Base-by-base conservation (phyloP, 64 coral and sea anemone species). In the Trachythela sp. region DNA sequence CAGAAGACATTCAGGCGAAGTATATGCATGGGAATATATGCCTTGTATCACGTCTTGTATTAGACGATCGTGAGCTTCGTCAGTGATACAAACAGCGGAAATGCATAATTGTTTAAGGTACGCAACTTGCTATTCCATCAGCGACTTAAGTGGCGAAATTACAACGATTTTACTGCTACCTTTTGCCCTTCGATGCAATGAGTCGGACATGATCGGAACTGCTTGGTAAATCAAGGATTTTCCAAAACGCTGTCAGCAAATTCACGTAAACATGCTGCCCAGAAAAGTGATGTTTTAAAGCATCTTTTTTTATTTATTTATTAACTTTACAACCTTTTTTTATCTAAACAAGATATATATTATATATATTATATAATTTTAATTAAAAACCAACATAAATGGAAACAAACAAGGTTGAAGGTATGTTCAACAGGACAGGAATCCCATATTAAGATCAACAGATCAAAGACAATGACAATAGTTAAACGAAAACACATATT, bases 1-100 rank as follows among this genome's bases (percentile, higher is more conserved):
- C 13, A 52, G 49, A 10, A 9, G 68, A 20, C 49, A 52, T 52
- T 52, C 49, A 20, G 49, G 49, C 49, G 49, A 52, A 52, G 49
- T 52, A 52, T 52, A 52, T 20, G 48, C 20, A 45, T 85, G 36
- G n/a, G 48, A 48, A 41, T 18, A 48, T 48, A 40, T 85, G 40
- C 84, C 3, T 85, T 85, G 84, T 85, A 85, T 85, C 84, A 85
- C 84, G 43, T 85, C 84, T 85, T n/a, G 39, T 85, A 85, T 39
- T 85, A 85, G 22, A 85, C 84, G 84, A 85, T 85, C 84, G 39
- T 85, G 38, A 37, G 83, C 34, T 0, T 85, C 83, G 83, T 85
- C 83, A 85, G 31, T 85, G 83, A 85, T 30, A 85, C 83, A 85
- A 0, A 85, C 83, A 85, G 83, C 83, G 22, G 83, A 85, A 85